Conservation (phyloP, 2,888 invertebrate species). For the Melieria picta region DNA sequence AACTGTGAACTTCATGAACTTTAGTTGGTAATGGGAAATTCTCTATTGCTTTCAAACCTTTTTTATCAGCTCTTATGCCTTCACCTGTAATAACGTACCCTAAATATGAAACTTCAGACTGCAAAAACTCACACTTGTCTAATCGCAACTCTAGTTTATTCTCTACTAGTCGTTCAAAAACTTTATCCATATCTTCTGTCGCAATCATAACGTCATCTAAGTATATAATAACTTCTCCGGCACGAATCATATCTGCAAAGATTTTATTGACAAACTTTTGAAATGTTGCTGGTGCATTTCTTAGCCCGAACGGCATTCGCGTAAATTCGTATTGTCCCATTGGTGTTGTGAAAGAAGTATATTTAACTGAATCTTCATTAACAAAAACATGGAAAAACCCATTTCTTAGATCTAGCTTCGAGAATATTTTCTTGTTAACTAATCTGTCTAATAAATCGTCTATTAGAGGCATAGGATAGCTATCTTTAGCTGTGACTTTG, state of each 20-base stretch:
- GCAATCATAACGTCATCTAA: constrained; percentile 14
- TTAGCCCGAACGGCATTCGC: constrained; percentile 10
- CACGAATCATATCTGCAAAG: constrained; percentile 13
- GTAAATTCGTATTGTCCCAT: constrained; percentile 9
- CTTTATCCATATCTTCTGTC: neutral
- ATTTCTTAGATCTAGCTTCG: constrained; percentile 11
- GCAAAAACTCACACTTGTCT: constrained; percentile 26
- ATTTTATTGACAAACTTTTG: neutral
- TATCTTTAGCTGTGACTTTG: neutral
- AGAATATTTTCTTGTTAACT: constrained; percentile 6
- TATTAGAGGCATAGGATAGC: no score
- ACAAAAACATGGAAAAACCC: constrained; percentile 12
- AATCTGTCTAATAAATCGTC: constrained; percentile 13
- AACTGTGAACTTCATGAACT: no score
- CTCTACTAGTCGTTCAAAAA: neutral
- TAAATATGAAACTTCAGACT: constrained; percentile 10
- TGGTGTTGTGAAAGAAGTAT: constrained; percentile 6
- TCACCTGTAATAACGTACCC: constrained; percentile 19
- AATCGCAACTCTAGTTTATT: constrained; percentile 15
- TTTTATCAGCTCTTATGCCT: constrained; percentile 20
- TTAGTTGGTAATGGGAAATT: constrained; percentile 17
- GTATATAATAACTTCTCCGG: constrained; percentile 7
- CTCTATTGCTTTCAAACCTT: constrained; percentile 33
- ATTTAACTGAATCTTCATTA: constrained; percentile 3
- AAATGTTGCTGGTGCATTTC: constrained; percentile 6